These are phyloP conservation scores for Caenorhabditis sp. DNA, from an alignment of 2,888 invertebrate genomes.

Conservation along the genomic window DNA sequence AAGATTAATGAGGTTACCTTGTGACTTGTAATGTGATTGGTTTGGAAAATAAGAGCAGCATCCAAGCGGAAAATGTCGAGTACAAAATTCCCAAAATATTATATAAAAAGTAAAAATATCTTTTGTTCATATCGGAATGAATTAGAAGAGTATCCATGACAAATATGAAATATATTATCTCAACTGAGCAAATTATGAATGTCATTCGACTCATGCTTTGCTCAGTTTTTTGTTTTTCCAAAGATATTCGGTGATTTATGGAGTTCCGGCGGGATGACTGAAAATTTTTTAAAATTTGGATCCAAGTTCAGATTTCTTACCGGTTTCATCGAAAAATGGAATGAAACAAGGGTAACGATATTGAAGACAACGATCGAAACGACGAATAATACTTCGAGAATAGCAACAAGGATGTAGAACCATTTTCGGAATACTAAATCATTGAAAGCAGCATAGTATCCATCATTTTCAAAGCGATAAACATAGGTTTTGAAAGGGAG, in stretches of 20 bases:
- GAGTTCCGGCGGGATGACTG: neutral
- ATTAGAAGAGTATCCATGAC: constrained; percentile 28
- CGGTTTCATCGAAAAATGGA: neutral
- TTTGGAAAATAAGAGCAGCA: constrained; percentile 32
- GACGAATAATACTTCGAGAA: constrained; percentile 18
- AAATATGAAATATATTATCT: constrained; percentile 31
- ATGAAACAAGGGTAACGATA: neutral
- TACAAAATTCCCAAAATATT: constrained; percentile 32
- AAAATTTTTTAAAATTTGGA: too few relatives aligned
- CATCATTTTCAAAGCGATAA: neutral
- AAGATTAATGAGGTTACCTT: too few relatives aligned
- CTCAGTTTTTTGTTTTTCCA: constrained; percentile 24
- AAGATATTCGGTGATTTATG: neutral
- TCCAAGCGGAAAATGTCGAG: constrained; percentile 40
- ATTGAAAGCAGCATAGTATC: constrained; percentile 20
- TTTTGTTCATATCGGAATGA: constrained; percentile 24
- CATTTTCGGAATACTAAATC: constrained; percentile 21
- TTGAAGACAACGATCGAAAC: constrained; percentile 15
- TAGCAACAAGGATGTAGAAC: constrained; percentile 22
- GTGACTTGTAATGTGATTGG: constrained; percentile 5
- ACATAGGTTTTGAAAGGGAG: neutral
- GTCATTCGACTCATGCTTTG: constrained; percentile 26
- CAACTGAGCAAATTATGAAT: constrained; percentile 29
- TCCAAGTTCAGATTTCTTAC: too few relatives aligned
- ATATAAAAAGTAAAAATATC: constrained; percentile 30